A percentile compares a stretch with the other conserved stretches of the same genome.
Evolutionary conservation across 2,888 invertebrate species (phyloP).

Genomic region (Polymixis lichenea): DNA sequence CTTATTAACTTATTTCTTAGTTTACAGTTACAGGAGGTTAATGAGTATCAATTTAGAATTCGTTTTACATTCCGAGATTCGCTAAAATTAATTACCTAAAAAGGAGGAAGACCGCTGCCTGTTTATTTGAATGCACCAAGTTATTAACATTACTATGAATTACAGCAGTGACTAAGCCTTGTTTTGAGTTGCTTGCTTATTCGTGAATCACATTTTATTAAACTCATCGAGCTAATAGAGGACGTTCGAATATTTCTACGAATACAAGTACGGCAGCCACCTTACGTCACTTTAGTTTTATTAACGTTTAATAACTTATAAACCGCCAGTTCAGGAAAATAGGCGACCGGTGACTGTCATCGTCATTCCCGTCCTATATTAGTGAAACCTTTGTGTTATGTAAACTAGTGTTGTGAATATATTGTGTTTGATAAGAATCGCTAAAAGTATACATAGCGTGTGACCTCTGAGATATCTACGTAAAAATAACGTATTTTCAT

Average conservation of each 20-base stretch:
- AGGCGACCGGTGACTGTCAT: not conserved
- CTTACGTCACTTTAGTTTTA: slow-evolving; percentile 38
- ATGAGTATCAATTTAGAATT: not conserved
- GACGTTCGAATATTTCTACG: slow-evolving; percentile 31
- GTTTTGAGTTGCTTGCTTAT: slow-evolving; percentile 17
- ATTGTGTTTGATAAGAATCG: not conserved
- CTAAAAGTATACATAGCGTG: not conserved
- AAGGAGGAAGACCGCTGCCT: not conserved
- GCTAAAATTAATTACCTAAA: not conserved
- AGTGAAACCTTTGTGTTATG: not conserved
- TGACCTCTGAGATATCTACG: not conserved
- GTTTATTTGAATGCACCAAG: slow-evolving; percentile 4
- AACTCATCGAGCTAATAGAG: slow-evolving; percentile 31
- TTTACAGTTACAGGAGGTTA: not conserved
- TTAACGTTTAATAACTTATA: slow-evolving; percentile 14
- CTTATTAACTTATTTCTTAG: not conserved
- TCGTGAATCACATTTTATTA: slow-evolving; percentile 50
- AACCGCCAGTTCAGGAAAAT: slow-evolving; percentile 38
- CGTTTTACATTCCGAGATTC: no score
- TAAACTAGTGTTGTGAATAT: not conserved
- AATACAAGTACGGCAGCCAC: slow-evolving; percentile 5
- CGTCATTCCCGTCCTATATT: not conserved
- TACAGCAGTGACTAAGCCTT: slow-evolving; percentile 32
- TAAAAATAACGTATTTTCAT: not conserved
- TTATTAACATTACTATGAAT: slow-evolving; percentile 16